Conservation (phyloP, 2,888 invertebrate species). For the Zonitis immaculata region DNA sequence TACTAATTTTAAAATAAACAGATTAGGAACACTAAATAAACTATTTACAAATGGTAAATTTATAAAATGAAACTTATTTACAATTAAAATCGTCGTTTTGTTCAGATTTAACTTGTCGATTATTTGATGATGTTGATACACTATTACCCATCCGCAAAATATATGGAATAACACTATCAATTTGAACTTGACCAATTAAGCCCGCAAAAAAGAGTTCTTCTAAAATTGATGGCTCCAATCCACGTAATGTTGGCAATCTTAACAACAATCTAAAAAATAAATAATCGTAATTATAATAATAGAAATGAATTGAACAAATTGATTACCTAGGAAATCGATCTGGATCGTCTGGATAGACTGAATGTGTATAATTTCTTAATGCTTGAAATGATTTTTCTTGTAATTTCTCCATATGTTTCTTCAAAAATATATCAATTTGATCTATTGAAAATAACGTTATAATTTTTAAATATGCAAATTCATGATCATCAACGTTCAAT, state of each 20-base stretch:
- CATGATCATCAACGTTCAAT: slow-evolving; percentile 73
- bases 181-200: slow-evolving; percentile 87
- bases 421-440: slow-evolving; percentile 50
- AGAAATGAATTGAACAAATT: not conserved
- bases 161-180: slow-evolving; percentile 92
- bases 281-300: not conserved
- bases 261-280: slow-evolving; percentile 54
- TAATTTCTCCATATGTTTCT: slow-evolving; percentile 55
- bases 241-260: slow-evolving; percentile 67
- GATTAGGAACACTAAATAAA: not conserved
- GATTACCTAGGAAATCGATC: slow-evolving; percentile 54
- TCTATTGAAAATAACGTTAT: slow-evolving; percentile 62
- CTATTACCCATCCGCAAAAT: slow-evolving; percentile 61
- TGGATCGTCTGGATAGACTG: slow-evolving; percentile 48
- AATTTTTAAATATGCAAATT: slow-evolving; percentile 84
- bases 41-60: not conserved
- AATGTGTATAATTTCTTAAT: slow-evolving; percentile 50
- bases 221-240: slow-evolving; percentile 68
- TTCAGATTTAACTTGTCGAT: slow-evolving; percentile 43
- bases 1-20: not conserved
- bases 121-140: slow-evolving; percentile 28
- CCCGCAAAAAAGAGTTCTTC: slow-evolving; percentile 93
- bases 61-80: slow-evolving; percentile 28
- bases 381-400: slow-evolving; percentile 61
- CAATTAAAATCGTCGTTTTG: slow-evolving; percentile 40